Conservation (phyloP, 2,888 invertebrate genomes). For the Papilio elwesi region DNA sequence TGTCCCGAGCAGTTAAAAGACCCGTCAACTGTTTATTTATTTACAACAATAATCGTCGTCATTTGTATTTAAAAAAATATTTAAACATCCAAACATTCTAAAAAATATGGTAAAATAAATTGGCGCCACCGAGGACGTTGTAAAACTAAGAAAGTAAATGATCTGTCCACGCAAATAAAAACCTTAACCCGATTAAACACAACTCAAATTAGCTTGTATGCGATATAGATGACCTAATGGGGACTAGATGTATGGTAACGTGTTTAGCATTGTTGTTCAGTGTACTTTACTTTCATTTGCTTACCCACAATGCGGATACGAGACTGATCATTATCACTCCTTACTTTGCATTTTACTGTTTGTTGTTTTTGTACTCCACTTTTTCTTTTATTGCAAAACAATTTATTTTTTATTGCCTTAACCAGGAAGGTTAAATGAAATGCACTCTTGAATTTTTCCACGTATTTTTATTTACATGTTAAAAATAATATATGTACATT, state of each 20-base stretch:
- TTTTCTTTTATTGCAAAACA: conserved; percentile 35
- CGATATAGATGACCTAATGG: background rate
- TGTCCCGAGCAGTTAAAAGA: background rate
- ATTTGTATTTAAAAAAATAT: too few species aligned
- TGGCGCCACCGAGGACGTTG: conserved; percentile 23
- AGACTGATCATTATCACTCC: conserved; percentile 25
- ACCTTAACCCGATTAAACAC: background rate
- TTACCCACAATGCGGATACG: conserved; percentile 37
- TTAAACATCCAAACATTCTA: too few species aligned
- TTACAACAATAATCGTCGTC: too few species aligned
- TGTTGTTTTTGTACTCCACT: conserved; percentile 29
- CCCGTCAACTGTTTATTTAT: background rate
- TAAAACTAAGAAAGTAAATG: background rate
- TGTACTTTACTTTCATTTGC: conserved; percentile 37
- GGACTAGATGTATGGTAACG: conserved; percentile 24
- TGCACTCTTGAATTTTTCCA: conserved; percentile 23
- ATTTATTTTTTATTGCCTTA: conserved; percentile 30
- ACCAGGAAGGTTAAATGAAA: conserved; percentile 27
- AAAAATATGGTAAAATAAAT: conserved; percentile 15
- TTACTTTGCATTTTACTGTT: conserved; percentile 30
- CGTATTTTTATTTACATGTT: background rate
- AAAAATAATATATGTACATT: background rate
- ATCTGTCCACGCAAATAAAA: background rate
- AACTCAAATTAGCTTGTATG: background rate
- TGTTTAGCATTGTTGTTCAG: conserved; percentile 31